Base-by-base conservation (phyloP, 2,113 vertebrate genomes). In the Myocastor coypus region DNA sequence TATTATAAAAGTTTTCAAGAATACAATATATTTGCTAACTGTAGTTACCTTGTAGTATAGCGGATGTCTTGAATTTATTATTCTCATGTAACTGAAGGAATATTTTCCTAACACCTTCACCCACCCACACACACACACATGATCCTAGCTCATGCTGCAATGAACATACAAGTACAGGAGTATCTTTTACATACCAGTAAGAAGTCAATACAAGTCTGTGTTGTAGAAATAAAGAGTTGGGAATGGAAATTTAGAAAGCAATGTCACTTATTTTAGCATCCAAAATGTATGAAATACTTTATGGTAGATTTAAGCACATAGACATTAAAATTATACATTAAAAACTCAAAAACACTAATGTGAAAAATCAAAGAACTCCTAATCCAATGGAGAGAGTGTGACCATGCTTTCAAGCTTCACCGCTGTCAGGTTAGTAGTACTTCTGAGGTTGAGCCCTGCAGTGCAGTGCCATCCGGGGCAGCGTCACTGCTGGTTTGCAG, bases 191-290 rank as follows among this genome's bases (percentile, higher is more conserved):
- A 64, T 57, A 20, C 5, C 66, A 46, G 57, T 16, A 95, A 75
- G 64, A 81, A 68, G 68, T 42, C 32, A 59, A 1, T 88, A 0
- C 84, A 26, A 81, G 59, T 90, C 32, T 83, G n/a, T 73, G 66
- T 66, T 16, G 40, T 83, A 42, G 13, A 4, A 77, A 91, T 22
- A 5, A 50, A 81, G 32, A 46, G 3, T 78, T 83, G 24, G 19
- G 78, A 80, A 91, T 46, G 87, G 30, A 34, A 91, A 28, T 73
- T 93, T 80, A 91, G 90, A 93, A 90, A 75, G 50, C 57, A 77
- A 0, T 57, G 4, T 20, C 55, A 64, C 71, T 50, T 87, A 83
- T 46, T 87, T 82, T 66, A 85, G n/a, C 63, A 77, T 68, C 30
- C 61, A 83, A 93, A 59, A 42, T 82, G 14, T 55, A 46, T 61